Evolutionary conservation across 1,140 invertebrate genomes (phyloP), one percentile per base, ranked within the genome.

Genomic region (Paralvinella palmiformis): DNA sequence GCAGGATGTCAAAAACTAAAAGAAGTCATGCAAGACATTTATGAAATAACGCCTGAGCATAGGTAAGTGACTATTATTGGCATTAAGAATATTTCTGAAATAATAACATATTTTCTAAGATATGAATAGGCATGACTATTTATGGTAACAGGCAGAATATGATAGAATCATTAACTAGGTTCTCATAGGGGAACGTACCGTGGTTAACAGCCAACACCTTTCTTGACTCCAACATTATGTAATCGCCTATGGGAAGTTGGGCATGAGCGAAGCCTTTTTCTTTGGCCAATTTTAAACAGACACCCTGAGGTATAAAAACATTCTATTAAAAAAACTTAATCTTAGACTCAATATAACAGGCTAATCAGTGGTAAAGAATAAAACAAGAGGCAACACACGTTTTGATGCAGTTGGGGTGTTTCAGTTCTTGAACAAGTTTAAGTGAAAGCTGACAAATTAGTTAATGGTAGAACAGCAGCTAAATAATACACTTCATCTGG

Each of bases 201-300:
- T 99, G 96, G 83, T 96, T 93, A 65, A 98, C 90, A 29, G 94
- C 94, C 36, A 99, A 85, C 45, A 98, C 94, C 84, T 92, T 92
- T 73, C 95, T 85, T 6, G 91, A 90, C 82, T 92, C 92, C 88
- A 98, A 91, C 72, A 90, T 86, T 31, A 99, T 85, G 83, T 90
- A 92, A 79, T 95, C 88, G 71, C 88, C 87, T 72, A 99, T 86
- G 0, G 96, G 95, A 37, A 99, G 80, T 72, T 89, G 86, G 0
- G 87, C 95, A 82, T 97, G 94, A 65, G 75, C 76, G 15, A 96
- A 84, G 22, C 87, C 88, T 75, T 89, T 87, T 75, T 91, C 85
- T 45, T 82, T 69, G 20, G 96, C 95, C 69, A 91, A 82, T 68
- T 87, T 85, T 77, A 91, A 86, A 78, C 92, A 96, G 20, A 95